phyloP scores from a whole-genome alignment of 2,888 invertebrate species.

The Oxyscelio sp. region DNA sequence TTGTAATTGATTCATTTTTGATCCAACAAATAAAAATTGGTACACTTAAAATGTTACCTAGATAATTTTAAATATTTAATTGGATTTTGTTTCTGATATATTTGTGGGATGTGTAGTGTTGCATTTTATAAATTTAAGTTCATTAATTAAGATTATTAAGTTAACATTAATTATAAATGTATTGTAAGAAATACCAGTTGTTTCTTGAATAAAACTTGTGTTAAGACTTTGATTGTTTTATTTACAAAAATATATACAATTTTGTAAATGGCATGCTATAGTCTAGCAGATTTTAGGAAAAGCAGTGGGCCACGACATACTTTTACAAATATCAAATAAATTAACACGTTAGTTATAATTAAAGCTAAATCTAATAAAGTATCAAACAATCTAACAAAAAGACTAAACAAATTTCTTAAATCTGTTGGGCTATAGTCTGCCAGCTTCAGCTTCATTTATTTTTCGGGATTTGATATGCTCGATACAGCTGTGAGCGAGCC shows the following conservation, averaged over 20 bases:
- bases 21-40: not conserved
- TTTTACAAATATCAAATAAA: too few relatives aligned
- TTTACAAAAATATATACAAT: not conserved
- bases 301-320: too few relatives aligned
- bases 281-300: too few relatives aligned
- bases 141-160: too few relatives aligned
- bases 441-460: too few relatives aligned
- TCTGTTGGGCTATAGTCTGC: too few relatives aligned
- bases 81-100: slow-evolving; percentile 8
- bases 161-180: too few relatives aligned
- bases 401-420: too few relatives aligned
- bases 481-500: slow-evolving; percentile 90
- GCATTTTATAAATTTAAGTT: not conserved
- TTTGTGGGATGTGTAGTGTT: slow-evolving; percentile 47
- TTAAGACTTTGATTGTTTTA: slow-evolving; percentile 18
- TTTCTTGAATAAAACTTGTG: slow-evolving; percentile 14
- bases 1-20: not conserved
- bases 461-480: slow-evolving; percentile 65
- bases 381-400: too few relatives aligned
- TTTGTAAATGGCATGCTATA: too few relatives aligned
- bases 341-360: too few relatives aligned
- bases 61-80: not conserved
- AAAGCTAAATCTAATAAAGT: too few relatives aligned
- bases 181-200: not conserved
- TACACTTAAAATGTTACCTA: not conserved